Base-by-base conservation (phyloP, 2,888 invertebrate genomes). In the Elysia crispata region DNA sequence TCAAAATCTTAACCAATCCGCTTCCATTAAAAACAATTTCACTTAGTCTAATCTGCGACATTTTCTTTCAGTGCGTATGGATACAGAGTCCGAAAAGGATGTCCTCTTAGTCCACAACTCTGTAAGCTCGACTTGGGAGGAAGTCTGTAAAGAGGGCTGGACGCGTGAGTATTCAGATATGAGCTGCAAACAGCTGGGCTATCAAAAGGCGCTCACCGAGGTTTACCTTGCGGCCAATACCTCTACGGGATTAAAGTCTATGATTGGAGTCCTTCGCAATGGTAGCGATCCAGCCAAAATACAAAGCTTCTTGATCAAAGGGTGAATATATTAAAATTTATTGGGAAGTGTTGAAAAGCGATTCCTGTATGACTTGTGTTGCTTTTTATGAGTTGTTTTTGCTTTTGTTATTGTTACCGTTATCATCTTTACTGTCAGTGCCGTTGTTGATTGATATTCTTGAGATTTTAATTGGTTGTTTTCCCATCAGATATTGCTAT, bases 121-220 rank as follows among this genome's bases (percentile, higher is more conserved):
- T 0, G 73, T 70, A 8, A 72, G 79, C 0, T 75, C 78, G 1
- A 57, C 75, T 20, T 89, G 88, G 88, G 85, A 86, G 62, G 84
- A 84, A 11, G 86, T 89, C 0, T 90, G 89, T 79, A 50, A 85
- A 15, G 82, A 81, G n/a, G 82, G 82, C 30, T 89, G 89, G 89
- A 85, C 87, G 70, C 41, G 66, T 0, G 83, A 79, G 0, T 76
- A 84, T 25, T 85, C 86, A 28, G 49, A 80, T 0, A 60, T 86
- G 28, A 82, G 84, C n/a, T 88, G 88, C 74, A 74, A 77, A 60
- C 87, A 88, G 70, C 83, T 88, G 0, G 87, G 87, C 11, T 88
- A 87, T 76, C 84, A 80, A 86, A 87, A 77, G 81, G 79, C 57
- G 11, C 30, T 41, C 66, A 41, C 41, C 41, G 41, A 41, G 41